phyloP scores from a whole-genome alignment of 2,113 vertebrate species.

The Ancistrus triradiatus region DNA sequence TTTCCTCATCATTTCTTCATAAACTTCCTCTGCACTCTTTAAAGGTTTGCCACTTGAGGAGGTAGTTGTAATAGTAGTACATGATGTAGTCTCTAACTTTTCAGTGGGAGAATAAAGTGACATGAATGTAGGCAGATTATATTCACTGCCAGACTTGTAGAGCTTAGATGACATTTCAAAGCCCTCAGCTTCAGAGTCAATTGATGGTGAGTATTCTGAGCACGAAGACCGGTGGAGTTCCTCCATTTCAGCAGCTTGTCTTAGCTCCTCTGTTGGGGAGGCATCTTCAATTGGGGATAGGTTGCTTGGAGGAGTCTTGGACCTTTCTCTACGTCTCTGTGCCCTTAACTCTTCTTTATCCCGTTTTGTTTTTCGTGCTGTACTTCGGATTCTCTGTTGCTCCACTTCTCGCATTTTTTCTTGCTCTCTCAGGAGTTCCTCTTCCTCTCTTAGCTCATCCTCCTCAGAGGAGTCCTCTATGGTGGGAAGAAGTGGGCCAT shows the following conservation, averaged over 20 bases:
- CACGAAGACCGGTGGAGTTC: conserved; percentile 96
- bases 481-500: conserved; percentile 91
- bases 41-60: conserved; percentile 79
- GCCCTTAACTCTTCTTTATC: conserved; percentile 96
- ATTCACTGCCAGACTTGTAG: conserved; percentile 93
- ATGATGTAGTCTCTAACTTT: conserved; percentile 64
- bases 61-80: conserved; percentile 61
- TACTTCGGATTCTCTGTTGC: conserved; percentile 93
- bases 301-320: conserved; percentile 96
- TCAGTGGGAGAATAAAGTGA: conserved; percentile 94
- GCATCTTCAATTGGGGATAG: conserved; percentile 96
- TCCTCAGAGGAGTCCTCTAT: conserved; percentile 98
- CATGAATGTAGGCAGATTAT: conserved; percentile 96
- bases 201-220: conserved; percentile 92
- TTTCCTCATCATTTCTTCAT: conserved; percentile 98
- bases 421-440: conserved; percentile 93
- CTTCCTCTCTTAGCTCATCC: conserved; percentile 93
- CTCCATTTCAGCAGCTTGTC: conserved; percentile 97
- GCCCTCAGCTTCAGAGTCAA: conserved; percentile 92
- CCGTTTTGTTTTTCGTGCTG: conserved; percentile 88
- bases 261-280: conserved; percentile 91
- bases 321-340: conserved; percentile 90
- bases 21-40: conserved; percentile 94
- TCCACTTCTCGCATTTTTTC: conserved; percentile 98
- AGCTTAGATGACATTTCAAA: conserved; percentile 82